phyloP scores from a whole-genome alignment of 2,797 vertebrate species.

The Gadopsis marmoratus region DNA sequence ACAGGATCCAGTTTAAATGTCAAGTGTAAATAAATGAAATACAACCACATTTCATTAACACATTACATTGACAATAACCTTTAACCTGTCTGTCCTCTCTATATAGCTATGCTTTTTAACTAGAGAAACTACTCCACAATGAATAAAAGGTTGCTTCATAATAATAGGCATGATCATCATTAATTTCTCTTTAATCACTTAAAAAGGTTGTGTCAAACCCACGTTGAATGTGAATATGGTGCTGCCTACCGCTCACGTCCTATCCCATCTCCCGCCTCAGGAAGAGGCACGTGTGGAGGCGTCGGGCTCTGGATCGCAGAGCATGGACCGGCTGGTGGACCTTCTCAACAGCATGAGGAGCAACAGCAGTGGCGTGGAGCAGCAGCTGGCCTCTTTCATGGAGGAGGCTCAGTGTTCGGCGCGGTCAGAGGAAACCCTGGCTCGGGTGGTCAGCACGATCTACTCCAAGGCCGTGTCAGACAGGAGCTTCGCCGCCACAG shows the following conservation, averaged over 20 bases:
- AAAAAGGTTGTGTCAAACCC: not conserved
- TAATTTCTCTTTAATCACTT: not conserved
- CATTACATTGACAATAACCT: not conserved
- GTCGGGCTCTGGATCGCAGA: conserved; percentile 81
- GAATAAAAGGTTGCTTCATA: not conserved
- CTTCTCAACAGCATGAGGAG: conserved; percentile 97
- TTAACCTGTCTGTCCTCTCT: not conserved
- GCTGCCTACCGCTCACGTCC: not conserved
- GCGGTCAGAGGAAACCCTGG: conserved; percentile 92
- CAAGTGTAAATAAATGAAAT: too few species aligned
- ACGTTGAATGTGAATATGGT: not conserved
- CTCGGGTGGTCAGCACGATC: conserved; percentile 93
- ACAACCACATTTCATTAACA: too few species aligned
- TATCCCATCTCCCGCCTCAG: conserved; percentile 70
- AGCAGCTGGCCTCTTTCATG: conserved; percentile 95
- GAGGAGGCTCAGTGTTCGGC: conserved; percentile 96
- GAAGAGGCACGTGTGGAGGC: conserved; percentile 88
- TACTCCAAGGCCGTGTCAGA: conserved; percentile 94
- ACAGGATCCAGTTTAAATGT: too few species aligned
- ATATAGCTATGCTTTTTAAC: not conserved
- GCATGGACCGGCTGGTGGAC: conserved; percentile 95
- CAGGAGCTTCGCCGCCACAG: conserved; percentile 95
- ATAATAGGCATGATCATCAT: not conserved
- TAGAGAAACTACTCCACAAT: not conserved
- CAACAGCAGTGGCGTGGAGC: conserved; percentile 94